Conservation (phyloP, 2,888 invertebrate species). For the Harpalus rubripes region DNA sequence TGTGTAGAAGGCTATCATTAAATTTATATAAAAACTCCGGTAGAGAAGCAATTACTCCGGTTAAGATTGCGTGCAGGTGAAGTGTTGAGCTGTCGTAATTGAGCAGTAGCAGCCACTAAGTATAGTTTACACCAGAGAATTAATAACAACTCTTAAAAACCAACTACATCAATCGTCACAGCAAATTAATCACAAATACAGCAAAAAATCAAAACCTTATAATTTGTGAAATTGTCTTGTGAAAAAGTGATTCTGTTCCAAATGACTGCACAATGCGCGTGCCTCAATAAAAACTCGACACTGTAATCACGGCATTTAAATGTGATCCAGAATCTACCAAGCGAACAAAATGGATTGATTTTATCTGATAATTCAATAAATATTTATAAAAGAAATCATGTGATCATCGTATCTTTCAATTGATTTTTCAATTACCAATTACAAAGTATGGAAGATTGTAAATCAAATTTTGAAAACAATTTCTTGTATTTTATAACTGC, state of each 20-base stretch:
- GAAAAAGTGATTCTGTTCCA: slow-evolving; percentile 33
- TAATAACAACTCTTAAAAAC: slow-evolving; percentile 46
- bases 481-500: background rate
- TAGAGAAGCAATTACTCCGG: slow-evolving; percentile 45
- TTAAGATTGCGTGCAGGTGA: slow-evolving; percentile 55
- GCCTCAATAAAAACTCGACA: slow-evolving; percentile 54
- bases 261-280: slow-evolving; percentile 56
- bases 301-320: slow-evolving; percentile 50
- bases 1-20: slow-evolving; percentile 35
- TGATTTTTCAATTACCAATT: slow-evolving; percentile 25
- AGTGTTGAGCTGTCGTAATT: slow-evolving; percentile 60
- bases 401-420: slow-evolving; percentile 40
- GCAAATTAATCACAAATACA: slow-evolving; percentile 46
- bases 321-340: background rate
- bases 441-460: background rate
- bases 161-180: slow-evolving; percentile 27
- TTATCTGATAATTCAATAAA: slow-evolving; percentile 40
- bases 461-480: no score
- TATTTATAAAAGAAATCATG: background rate
- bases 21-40: slow-evolving; percentile 29
- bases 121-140: slow-evolving; percentile 56
- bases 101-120: slow-evolving; percentile 35
- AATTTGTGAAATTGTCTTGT: slow-evolving; percentile 29
- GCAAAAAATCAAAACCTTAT: slow-evolving; percentile 38
- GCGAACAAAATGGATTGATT: slow-evolving; percentile 28